Conservation (phyloP, 2,797 vertebrate species). For the Aeoliscus strigatus region DNA sequence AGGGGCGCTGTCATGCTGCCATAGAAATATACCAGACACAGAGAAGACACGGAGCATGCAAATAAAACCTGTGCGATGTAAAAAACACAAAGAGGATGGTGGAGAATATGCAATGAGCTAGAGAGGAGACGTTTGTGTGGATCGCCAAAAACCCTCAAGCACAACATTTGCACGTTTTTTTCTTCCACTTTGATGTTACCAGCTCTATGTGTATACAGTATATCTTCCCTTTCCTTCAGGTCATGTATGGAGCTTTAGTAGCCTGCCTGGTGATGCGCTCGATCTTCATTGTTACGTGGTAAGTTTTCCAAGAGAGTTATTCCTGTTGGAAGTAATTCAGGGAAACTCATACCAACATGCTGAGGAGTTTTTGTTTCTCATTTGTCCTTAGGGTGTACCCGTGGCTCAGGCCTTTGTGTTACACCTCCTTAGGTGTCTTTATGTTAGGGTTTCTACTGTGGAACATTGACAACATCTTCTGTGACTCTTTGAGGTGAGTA, state of each 20-base stretch:
- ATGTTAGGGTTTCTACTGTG: conserved; percentile 92
- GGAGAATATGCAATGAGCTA: no score
- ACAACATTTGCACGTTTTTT: no score
- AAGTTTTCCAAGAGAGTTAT: conserved; percentile 51
- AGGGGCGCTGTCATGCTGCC: no score
- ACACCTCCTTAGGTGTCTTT: conserved; percentile 89
- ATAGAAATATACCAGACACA: no score
- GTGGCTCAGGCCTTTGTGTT: conserved; percentile 87
- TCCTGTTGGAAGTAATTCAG: not conserved
- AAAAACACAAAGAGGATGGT: no score
- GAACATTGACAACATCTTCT: conserved; percentile 97
- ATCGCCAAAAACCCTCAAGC: no score
- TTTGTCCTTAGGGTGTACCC: conserved; percentile 86
- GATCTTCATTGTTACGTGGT: conserved; percentile 96
- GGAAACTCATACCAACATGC: not conserved
- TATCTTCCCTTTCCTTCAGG: conserved; percentile 64
- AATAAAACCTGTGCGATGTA: no score
- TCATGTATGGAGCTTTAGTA: conserved; percentile 93
- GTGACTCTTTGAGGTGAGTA: conserved; percentile 86
- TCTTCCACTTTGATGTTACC: no score
- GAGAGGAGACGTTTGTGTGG: no score
- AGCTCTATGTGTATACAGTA: no score
- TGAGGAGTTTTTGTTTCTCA: conserved; percentile 10
- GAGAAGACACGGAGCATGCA: no score
- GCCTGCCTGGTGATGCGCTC: conserved; percentile 88